These are phyloP conservation scores for Zaprionus kolodkinae DNA, from an alignment of 1,140 invertebrate species.

Conservation along the genomic window DNA sequence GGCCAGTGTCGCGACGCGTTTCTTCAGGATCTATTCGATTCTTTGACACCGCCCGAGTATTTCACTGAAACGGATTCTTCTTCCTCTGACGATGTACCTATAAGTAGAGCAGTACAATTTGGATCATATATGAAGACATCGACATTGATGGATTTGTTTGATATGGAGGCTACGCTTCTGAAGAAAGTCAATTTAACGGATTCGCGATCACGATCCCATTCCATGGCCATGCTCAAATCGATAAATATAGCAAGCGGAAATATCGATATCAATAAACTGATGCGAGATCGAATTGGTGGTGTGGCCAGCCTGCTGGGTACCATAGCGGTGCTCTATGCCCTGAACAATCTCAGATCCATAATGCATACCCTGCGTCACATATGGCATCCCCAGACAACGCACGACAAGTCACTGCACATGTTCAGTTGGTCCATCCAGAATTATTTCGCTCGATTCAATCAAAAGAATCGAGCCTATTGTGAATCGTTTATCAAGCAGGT, in stretches of 20 bases:
- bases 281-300: slow-evolving; percentile 39
- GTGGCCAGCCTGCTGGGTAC: slow-evolving; percentile 21
- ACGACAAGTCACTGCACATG: slow-evolving; percentile 10
- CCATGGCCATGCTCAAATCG: neutral
- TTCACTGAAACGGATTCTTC: too few species aligned
- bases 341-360: slow-evolving; percentile 23
- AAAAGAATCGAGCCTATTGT: slow-evolving; percentile 34
- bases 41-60: neutral
- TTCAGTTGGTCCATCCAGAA: slow-evolving; percentile 59
- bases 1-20: slow-evolving; percentile 28
- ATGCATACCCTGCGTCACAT: slow-evolving; percentile 15
- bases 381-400: slow-evolving; percentile 14
- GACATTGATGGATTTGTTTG: too few species aligned
- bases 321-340: slow-evolving; percentile 28
- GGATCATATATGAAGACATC: too few species aligned
- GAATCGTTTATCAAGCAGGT: slow-evolving; percentile 36
- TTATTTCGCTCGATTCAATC: slow-evolving; percentile 43
- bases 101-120: too few species aligned
- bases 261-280: slow-evolving; percentile 13
- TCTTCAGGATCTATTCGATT: slow-evolving; percentile 7
- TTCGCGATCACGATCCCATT: too few species aligned
- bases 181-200: too few species aligned
- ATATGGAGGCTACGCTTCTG: too few species aligned
- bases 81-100: too few species aligned
- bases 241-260: neutral